phyloP scores from a whole-genome alignment of 2,113 vertebrate genomes.

The Excalfactoria chinensis region DNA sequence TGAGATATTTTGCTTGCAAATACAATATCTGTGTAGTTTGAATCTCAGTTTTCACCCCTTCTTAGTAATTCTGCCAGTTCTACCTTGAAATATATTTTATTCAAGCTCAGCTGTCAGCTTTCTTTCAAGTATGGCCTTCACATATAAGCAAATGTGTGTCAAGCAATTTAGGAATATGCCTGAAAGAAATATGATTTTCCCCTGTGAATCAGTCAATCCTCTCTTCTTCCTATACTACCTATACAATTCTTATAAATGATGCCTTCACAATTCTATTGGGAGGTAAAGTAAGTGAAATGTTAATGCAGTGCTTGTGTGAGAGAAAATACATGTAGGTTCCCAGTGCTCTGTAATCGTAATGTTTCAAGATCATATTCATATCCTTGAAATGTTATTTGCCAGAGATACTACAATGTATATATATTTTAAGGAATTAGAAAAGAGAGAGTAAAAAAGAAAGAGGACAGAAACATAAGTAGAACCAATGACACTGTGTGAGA shows the following conservation, averaged over 20 bases:
- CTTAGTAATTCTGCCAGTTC: not conserved
- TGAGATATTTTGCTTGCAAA: not conserved
- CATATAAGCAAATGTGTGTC: constrained; percentile 56
- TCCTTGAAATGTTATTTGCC: not conserved
- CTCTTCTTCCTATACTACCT: constrained; percentile 25
- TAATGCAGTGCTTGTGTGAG: constrained; percentile 20
- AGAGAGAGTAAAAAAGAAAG: not conserved
- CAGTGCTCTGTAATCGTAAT: not conserved
- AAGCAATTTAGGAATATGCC: constrained; percentile 49
- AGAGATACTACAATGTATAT: not conserved
- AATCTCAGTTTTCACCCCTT: not conserved
- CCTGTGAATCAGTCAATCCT: constrained; percentile 58
- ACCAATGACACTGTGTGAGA: not conserved
- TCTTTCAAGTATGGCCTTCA: constrained; percentile 43
- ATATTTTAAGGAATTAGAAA: not conserved
- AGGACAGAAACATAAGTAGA: not conserved
- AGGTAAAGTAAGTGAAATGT: constrained; percentile 55
- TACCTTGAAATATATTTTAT: constrained; percentile 22
- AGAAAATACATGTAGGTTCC: constrained; percentile 52
- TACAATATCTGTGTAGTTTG: not conserved
- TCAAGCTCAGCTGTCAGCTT: constrained; percentile 25
- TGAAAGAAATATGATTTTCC: constrained; percentile 56
- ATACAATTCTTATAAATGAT: constrained; percentile 42
- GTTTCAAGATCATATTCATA: constrained; percentile 37
- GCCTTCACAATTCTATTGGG: constrained; percentile 42